Base-by-base conservation (phyloP, 2,797 vertebrate genomes). In the Sphenodon punctatus region DNA sequence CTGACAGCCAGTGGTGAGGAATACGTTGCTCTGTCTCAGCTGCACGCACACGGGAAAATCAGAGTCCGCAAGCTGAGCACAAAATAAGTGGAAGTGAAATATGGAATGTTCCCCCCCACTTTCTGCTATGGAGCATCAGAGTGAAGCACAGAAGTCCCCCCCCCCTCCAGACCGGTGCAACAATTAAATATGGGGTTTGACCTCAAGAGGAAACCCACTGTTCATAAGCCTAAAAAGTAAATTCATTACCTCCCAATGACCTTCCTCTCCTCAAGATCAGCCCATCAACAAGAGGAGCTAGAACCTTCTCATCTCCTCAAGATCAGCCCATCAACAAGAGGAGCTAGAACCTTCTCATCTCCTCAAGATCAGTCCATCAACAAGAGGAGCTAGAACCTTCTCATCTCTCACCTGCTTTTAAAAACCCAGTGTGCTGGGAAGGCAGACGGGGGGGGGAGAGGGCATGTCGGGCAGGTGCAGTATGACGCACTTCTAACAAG, bases 401-500 rank as follows among this genome's bases (percentile, higher is more conserved):
- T 56, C 20, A 46, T 66, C 10, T 36, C 32, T 10, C 45, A 43
- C 23, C 51, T 48, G 69, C 39, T 27, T n/a, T 49, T 38, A 8
- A 10, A 2, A 80, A 68, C 49, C 39, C 27, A 63, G 32, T 36
- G 48, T 25, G 34, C 66, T 32, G 58, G 67, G 61, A 67, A 80
- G 78, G 22, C 66, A 73, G 30, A 3, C 20, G 64, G 58, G 15
- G 70, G 81, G 43, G 4, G 34, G 43, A 73, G 73, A 25, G 67
- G 0, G 0, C 8, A 51, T 25, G 1, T 36, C 22, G 60, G 10
- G 43, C 2, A 2, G 41, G 0, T 2, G 4, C 22, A n/a, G n/a
- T n/a, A n/a, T n/a, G n/a, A n/a, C n/a, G n/a, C 25, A 49, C 25
- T 25, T n/a, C 49, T 5, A n/a, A n/a, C n/a, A n/a, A 49, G 25